A percentile compares a stretch with the other conserved stretches of the same genome.
Conservation (phyloP, 2,888 invertebrate genomes). For the Thysanoteuthis rhombus region DNA sequence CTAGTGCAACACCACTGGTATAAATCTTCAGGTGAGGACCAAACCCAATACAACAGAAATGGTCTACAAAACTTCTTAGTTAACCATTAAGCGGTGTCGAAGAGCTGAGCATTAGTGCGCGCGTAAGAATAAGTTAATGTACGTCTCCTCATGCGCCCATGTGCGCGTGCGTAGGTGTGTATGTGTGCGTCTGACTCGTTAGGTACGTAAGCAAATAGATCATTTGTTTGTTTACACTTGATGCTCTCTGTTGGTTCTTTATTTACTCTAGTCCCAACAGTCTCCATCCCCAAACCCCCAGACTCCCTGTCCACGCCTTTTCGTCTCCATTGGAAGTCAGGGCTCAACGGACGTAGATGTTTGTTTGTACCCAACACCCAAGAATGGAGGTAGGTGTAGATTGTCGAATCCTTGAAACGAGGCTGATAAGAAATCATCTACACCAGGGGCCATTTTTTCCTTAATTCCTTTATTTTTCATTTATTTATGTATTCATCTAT, state of each 20-base stretch:
- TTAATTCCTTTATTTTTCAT: neutral
- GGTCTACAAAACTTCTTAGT: too few relatives aligned
- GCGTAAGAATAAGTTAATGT: neutral
- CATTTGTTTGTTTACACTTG: slow-evolving; percentile 12
- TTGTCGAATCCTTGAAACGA: too few relatives aligned
- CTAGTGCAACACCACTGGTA: too few relatives aligned
- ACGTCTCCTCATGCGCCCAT: neutral
- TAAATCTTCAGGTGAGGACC: too few relatives aligned
- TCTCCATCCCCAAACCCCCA: neutral
- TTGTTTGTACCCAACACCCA: slow-evolving; percentile 12
- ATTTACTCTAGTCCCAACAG: neutral
- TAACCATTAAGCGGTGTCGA: too few relatives aligned
- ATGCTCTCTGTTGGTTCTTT: neutral
- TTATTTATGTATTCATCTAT: neutral
- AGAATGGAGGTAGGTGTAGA: neutral
- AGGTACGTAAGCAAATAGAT: neutral
- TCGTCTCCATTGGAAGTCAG: neutral
- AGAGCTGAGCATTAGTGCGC: too few relatives aligned
- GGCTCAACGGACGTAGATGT: neutral
- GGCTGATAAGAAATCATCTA: neutral
- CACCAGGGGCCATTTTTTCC: neutral
- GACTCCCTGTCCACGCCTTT: neutral
- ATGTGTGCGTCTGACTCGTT: neutral
- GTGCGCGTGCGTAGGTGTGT: too few relatives aligned
- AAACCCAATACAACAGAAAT: too few relatives aligned